Evolutionary conservation across 2,888 invertebrate species (phyloP).

Genomic region (Gymnocheta viridis): DNA sequence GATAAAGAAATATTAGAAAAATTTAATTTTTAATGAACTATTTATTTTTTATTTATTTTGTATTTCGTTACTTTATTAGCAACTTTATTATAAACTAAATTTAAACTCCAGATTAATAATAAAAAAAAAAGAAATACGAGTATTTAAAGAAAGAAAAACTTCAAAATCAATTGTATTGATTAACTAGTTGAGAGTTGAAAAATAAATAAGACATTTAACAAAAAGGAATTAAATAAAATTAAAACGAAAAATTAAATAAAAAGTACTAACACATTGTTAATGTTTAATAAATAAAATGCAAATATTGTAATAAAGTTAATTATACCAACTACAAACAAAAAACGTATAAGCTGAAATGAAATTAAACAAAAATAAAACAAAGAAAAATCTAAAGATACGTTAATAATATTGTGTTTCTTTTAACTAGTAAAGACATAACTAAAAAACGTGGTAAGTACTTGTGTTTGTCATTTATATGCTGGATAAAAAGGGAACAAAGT

Average conservation of each 20-base stretch:
- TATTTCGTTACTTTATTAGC: conserved; percentile 40
- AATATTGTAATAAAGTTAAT: conserved; percentile 65
- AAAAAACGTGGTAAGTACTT: conserved; percentile 19
- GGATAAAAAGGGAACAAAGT: too few relatives aligned
- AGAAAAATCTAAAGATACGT: conserved; percentile 38
- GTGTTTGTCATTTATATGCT: not conserved
- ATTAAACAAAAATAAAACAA: conserved; percentile 58
- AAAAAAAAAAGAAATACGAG: conserved; percentile 41
- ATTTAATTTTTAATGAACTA: conserved; percentile 53
- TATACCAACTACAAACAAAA: conserved; percentile 44
- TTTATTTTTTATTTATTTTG: conserved; percentile 27
- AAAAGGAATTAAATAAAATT: conserved; percentile 35
- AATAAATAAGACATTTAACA: conserved; percentile 29
- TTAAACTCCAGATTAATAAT: conserved; percentile 70
- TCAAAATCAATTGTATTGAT: conserved; percentile 68
- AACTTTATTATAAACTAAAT: conserved; percentile 61
- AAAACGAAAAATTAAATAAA: conserved; percentile 25
- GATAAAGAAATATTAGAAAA: conserved; percentile 63
- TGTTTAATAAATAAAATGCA: conserved; percentile 58
- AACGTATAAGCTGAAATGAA: conserved; percentile 52
- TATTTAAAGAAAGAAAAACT: conserved; percentile 51
- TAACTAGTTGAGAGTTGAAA: conserved; percentile 61
- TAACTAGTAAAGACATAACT: too few relatives aligned
- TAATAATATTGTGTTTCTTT: conserved; percentile 39
- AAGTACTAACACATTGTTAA: conserved; percentile 59